phyloP scores from a whole-genome alignment of 1,140 invertebrate genomes.

The Drosophila pallidifrons region DNA sequence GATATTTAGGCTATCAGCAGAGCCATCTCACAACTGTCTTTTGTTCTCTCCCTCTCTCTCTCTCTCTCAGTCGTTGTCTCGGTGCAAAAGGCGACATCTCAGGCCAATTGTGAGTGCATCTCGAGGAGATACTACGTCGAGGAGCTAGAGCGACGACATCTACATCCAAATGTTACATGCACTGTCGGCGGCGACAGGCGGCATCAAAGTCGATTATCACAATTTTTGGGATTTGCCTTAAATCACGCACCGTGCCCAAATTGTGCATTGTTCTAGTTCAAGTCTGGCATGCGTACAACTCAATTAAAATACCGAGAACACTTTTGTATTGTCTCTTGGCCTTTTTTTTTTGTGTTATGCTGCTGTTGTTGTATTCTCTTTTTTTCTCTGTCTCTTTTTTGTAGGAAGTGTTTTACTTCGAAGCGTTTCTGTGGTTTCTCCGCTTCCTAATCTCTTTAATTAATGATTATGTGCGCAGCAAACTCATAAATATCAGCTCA shows the following conservation, averaged over 20 bases:
- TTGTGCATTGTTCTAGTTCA: conserved; percentile 14
- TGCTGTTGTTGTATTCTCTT: neutral
- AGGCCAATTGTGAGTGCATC: conserved; percentile 25
- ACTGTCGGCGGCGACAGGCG: conserved; percentile 47
- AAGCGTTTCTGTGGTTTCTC: conserved; percentile 71
- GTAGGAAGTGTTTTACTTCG: conserved; percentile 41
- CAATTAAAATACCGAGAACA: conserved; percentile 79
- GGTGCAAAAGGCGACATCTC: conserved; percentile 3
- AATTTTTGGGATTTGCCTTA: conserved; percentile 79
- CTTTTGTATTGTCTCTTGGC: conserved; percentile 1
- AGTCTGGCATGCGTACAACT: conserved; percentile 65
- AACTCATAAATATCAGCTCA: conserved; percentile 58
- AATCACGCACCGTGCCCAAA: conserved; percentile 66
- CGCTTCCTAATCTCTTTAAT: conserved; percentile 69
- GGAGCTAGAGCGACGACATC: neutral
- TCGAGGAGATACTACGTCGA: neutral
- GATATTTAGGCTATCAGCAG: conserved; percentile 35
- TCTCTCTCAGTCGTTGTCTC: neutral
- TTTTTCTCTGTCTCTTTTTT: conserved; percentile 11
- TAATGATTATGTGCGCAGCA: conserved; percentile 77
- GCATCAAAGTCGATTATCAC: conserved; percentile 79
- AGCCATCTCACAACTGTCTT: conserved; percentile 26
- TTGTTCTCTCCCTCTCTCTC: neutral
- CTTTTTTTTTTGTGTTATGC: no score
- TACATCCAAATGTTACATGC: conserved; percentile 15